These are phyloP conservation scores for Eidolon dupreanum DNA, from an alignment of 2,797 vertebrate genomes.

Conservation along the genomic window DNA sequence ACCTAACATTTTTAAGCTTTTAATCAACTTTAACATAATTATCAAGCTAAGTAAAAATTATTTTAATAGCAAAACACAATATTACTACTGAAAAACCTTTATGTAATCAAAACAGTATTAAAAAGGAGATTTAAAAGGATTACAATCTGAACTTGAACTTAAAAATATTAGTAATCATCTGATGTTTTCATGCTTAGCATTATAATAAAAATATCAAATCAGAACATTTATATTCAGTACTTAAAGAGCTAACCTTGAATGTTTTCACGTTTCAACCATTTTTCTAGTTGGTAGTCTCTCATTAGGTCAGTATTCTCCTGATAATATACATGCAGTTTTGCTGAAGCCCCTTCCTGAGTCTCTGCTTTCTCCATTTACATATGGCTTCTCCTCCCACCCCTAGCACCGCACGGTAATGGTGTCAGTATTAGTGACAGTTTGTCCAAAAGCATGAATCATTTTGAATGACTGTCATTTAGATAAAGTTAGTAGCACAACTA, in stretches of 20 bases:
- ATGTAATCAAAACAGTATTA: not conserved
- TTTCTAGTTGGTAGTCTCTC: not conserved
- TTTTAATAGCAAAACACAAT: conserved; percentile 36
- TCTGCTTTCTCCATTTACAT: not conserved
- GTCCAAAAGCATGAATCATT: not conserved
- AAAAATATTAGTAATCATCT: conserved; percentile 32
- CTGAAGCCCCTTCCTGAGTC: not conserved
- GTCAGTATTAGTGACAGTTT: not conserved
- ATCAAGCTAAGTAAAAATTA: conserved; percentile 36
- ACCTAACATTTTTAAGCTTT: conserved; percentile 48
- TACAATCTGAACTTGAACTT: not conserved
- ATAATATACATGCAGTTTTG: not conserved
- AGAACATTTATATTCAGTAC: not conserved
- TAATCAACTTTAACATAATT: conserved; percentile 34
- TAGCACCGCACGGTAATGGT: not conserved
- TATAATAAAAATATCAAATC: conserved; percentile 8
- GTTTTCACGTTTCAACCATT: conserved; percentile 12
- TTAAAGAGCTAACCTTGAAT: conserved; percentile 2
- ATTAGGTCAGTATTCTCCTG: not conserved
- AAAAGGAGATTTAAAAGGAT: conserved; percentile 10
- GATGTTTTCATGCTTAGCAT: not conserved
- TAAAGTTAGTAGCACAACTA: conserved; percentile 4
- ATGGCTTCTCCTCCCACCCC: not conserved
- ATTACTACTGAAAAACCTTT: not conserved
- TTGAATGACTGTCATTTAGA: conserved; percentile 4